Evolutionary conservation across 2,113 vertebrate genomes (phyloP).

Genomic region (Microcebus ravelobensis): DNA sequence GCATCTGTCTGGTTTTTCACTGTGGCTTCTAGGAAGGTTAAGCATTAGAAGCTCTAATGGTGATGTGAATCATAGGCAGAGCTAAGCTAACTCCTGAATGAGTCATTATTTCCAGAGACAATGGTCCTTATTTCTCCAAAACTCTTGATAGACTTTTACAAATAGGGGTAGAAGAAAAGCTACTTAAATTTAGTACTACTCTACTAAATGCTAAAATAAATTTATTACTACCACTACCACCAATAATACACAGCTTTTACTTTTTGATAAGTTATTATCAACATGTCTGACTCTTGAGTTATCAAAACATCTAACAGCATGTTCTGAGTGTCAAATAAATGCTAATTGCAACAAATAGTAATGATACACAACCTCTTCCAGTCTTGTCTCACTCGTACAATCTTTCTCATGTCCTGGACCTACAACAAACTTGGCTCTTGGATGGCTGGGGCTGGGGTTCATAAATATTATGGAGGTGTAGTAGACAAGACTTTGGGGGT

Average conservation of each 20-base stretch:
- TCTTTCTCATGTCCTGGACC: background rate
- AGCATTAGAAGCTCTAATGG: background rate
- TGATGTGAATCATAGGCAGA: background rate
- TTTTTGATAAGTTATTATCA: background rate
- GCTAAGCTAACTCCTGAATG: background rate
- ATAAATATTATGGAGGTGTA: background rate
- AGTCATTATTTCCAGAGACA: conserved; percentile 63
- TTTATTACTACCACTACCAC: background rate
- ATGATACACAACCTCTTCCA: background rate
- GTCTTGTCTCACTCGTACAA: background rate
- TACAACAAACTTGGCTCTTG: background rate
- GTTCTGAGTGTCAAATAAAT: background rate
- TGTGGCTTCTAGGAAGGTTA: background rate
- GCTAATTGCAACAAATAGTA: background rate
- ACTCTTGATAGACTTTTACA: background rate
- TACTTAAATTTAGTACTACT: background rate
- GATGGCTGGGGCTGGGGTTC: background rate
- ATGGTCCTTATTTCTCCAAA: conserved; percentile 27
- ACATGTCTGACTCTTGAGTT: background rate
- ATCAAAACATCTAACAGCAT: background rate
- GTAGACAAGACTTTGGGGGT: background rate
- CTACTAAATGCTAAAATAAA: background rate
- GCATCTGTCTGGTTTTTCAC: background rate
- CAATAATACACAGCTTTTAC: background rate
- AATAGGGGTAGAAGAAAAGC: background rate